Evolutionary conservation across 2,888 invertebrate genomes (phyloP).

Genomic region (Synanthedon andrenaeformis): DNA sequence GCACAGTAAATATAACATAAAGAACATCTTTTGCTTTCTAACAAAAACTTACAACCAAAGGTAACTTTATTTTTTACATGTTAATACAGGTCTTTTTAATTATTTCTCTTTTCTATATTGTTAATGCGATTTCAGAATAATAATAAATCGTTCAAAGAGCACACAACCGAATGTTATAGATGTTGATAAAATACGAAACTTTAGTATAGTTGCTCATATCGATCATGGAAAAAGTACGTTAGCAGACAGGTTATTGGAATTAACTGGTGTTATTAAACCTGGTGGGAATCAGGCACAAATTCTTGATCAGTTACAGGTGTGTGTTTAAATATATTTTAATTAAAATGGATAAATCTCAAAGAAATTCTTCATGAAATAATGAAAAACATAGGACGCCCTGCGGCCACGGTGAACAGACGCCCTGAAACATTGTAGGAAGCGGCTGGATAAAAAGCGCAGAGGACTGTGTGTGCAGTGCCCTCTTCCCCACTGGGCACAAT

Average conservation of each 20-base stretch:
- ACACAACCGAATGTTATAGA: constrained; percentile 21
- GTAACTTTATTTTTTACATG: constrained; percentile 4
- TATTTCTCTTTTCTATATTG: neutral
- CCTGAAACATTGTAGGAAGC: too few relatives aligned
- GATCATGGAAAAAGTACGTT: constrained; percentile 99
- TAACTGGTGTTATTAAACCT: constrained; percentile 83
- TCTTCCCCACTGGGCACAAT: too few relatives aligned
- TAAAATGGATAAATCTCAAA: neutral
- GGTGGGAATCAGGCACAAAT: constrained; percentile 78
- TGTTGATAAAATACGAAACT: constrained; percentile 81
- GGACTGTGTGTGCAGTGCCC: too few relatives aligned
- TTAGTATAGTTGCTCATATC: constrained; percentile 98
- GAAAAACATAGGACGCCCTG: neutral
- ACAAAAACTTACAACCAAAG: constrained; percentile 9
- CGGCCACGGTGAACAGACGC: too few relatives aligned
- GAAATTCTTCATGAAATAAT: neutral
- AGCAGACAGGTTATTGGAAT: constrained; percentile 93
- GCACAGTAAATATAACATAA: constrained; percentile 1
- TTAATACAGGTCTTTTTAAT: neutral
- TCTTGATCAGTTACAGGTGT: constrained; percentile 79
- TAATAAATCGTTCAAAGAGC: constrained; percentile 25
- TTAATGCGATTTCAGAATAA: neutral
- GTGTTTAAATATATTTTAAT: constrained; percentile 1
- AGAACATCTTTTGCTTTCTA: constrained; percentile 1
- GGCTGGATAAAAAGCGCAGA: too few relatives aligned